These are phyloP conservation scores for Brachirus orientalis DNA, from an alignment of 2,113 vertebrate genomes.

Conservation along the genomic window DNA sequence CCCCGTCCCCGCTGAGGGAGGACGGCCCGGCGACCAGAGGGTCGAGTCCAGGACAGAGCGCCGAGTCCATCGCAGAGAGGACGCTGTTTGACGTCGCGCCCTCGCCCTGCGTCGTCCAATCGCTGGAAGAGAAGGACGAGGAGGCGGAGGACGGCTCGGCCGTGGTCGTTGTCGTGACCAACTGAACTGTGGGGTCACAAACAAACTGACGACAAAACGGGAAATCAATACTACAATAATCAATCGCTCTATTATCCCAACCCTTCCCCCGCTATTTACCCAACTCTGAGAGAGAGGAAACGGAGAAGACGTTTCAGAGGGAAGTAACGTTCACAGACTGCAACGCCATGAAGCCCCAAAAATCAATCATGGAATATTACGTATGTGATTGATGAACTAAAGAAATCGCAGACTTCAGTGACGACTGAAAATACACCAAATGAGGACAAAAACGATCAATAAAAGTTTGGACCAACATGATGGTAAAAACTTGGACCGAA, in stretches of 20 bases:
- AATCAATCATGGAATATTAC: constrained; percentile 18
- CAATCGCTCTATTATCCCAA: constrained; percentile 69
- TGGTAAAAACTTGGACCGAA: too few species aligned
- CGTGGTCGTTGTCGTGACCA: constrained; percentile 67
- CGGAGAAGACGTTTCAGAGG: constrained; percentile 17
- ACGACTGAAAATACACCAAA: constrained; percentile 22
- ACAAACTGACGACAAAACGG: constrained; percentile 33
- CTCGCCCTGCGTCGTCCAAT: constrained; percentile 89
- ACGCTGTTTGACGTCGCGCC: constrained; percentile 91
- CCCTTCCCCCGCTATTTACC: constrained; percentile 56
- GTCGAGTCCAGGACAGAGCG: constrained; percentile 74
- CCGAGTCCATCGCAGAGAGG: constrained; percentile 75
- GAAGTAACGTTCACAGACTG: too few species aligned
- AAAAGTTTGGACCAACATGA: too few species aligned
- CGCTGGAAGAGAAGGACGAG: constrained; percentile 90
- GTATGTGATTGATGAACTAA: constrained; percentile 10
- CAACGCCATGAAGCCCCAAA: constrained; percentile 43
- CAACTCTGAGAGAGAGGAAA: constrained; percentile 37
- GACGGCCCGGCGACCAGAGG: constrained; percentile 71
- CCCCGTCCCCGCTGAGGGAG: constrained; percentile 82
- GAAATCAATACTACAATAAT: constrained; percentile 71
- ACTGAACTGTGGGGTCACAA: constrained; percentile 57
- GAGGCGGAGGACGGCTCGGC: constrained; percentile 73
- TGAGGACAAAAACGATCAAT: not conserved
- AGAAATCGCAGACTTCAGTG: constrained; percentile 13